Evolutionary conservation across 2,888 invertebrate species (phyloP).

Genomic region (Ashinkailepas kermadecensis): DNA sequence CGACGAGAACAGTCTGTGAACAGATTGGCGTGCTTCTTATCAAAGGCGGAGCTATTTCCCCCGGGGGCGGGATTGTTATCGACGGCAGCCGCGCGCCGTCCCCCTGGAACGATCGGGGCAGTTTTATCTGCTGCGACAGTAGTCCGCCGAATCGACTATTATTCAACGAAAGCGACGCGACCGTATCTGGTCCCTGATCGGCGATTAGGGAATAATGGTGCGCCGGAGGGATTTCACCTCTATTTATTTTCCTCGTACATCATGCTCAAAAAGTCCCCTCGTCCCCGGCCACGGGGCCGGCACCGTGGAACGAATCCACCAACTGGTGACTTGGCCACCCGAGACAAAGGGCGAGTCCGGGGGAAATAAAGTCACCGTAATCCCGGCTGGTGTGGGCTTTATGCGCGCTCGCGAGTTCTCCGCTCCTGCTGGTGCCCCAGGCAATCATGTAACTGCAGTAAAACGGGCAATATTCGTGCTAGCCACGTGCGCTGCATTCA

Average conservation of each 20-base stretch:
- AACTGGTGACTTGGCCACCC: background rate
- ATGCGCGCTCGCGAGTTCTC: background rate
- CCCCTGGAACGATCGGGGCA: background rate
- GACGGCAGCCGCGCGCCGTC: background rate
- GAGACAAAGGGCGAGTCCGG: background rate
- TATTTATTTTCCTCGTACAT: constrained; percentile 21
- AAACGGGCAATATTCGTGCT: background rate
- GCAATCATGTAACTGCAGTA: background rate
- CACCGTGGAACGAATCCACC: background rate
- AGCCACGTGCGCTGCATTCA: background rate
- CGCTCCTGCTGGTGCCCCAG: background rate
- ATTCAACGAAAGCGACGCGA: constrained; percentile 23
- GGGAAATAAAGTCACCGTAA: constrained; percentile 15
- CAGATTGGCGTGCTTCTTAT: constrained; percentile 15
- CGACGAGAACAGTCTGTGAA: background rate
- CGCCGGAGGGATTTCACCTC: constrained; percentile 19
- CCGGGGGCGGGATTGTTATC: constrained; percentile 10
- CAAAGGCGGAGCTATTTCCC: background rate
- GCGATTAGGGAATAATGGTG: constrained; percentile 17
- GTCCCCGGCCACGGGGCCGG: background rate
- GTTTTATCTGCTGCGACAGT: constrained; percentile 17
- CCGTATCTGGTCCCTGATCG: constrained; percentile 12
- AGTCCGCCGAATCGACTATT: constrained; percentile 19
- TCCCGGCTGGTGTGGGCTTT: background rate
- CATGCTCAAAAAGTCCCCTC: constrained; percentile 19